Evolutionary conservation across 2,113 vertebrate genomes (phyloP).

Genomic region (Phycodurus eques): DNA sequence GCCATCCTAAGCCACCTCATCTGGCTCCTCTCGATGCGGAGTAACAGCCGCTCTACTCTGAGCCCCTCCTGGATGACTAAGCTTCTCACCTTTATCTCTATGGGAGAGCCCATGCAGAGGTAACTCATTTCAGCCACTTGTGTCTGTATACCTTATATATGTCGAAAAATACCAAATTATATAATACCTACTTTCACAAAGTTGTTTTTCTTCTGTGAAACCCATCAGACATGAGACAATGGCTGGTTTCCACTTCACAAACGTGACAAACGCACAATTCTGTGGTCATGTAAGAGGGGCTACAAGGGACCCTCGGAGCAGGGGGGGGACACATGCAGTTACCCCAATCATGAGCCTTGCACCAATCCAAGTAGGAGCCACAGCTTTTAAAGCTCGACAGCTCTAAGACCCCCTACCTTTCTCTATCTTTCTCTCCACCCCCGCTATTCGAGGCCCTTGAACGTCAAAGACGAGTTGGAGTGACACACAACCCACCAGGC

Average conservation of each 20-base stretch:
- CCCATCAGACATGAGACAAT: neutral
- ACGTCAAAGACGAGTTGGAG: conserved; percentile 55
- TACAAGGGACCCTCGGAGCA: conserved; percentile 1
- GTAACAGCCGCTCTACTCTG: neutral
- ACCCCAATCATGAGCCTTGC: conserved; percentile 15
- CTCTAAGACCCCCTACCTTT: conserved; percentile 44
- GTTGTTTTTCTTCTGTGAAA: neutral
- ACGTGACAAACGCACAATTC: neutral
- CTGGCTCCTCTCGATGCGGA: neutral
- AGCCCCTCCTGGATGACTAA: too few relatives aligned
- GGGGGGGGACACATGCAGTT: neutral
- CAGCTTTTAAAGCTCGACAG: conserved; percentile 37
- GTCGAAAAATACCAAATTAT: neutral
- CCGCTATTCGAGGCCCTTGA: conserved; percentile 44
- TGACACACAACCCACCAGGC: conserved; percentile 33
- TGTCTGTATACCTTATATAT: neutral
- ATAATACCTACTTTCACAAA: neutral
- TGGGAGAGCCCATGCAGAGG: neutral
- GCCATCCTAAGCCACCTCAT: neutral
- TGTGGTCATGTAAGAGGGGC: conserved; percentile 1
- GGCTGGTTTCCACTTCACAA: neutral
- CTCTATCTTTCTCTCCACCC: conserved; percentile 24
- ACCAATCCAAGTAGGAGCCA: conserved; percentile 13
- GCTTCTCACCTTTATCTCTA: too few relatives aligned
- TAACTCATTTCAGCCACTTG: neutral